Conservation (phyloP, 2,797 vertebrate genomes). For the Babyrousa celebensis region DNA sequence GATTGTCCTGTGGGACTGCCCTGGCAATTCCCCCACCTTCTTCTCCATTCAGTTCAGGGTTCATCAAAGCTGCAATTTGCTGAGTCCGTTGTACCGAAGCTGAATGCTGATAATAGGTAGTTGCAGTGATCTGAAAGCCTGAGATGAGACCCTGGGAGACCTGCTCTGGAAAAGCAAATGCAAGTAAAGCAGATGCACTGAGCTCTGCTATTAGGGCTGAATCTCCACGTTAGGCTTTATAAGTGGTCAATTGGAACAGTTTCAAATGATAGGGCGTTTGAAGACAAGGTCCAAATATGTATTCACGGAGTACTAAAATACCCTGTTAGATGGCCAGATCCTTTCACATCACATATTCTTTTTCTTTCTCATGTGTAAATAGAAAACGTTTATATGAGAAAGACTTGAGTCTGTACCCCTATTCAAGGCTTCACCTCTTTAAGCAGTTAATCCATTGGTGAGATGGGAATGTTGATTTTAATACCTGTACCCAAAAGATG, state of each 20-base stretch:
- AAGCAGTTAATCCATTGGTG: background rate
- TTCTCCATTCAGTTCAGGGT: background rate
- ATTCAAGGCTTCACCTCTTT: background rate
- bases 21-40: background rate
- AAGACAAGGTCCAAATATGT: background rate
- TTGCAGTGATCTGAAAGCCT: slow-evolving; percentile 17
- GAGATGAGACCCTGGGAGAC: background rate
- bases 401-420: background rate
- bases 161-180: background rate
- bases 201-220: background rate
- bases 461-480: background rate
- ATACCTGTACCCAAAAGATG: background rate
- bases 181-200: background rate
- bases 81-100: slow-evolving; percentile 48
- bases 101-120: background rate
- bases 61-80: slow-evolving; percentile 38
- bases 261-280: background rate
- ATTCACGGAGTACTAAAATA: background rate
- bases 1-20: background rate
- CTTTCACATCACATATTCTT: background rate
- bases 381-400: background rate
- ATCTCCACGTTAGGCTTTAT: background rate
- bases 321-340: background rate
- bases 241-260: background rate
- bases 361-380: background rate